phyloP scores from a whole-genome alignment of 2,888 invertebrate species.

The Calephelis perditalis region DNA sequence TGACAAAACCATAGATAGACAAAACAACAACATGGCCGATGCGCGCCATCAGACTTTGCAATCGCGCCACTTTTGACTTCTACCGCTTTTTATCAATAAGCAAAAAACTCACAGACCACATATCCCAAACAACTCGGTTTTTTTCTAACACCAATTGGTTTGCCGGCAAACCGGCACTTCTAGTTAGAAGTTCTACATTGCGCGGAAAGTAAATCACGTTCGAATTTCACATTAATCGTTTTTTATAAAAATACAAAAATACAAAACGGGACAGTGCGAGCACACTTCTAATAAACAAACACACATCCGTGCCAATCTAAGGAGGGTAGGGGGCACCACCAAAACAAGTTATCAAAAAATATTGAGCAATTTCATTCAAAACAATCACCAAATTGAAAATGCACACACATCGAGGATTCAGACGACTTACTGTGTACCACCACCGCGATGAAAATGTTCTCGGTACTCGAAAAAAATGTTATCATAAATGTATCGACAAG shows the following conservation, averaged over 20 bases:
- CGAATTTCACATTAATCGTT: slow-evolving; percentile 69
- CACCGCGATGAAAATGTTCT: neutral
- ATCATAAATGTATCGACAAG: too few relatives aligned
- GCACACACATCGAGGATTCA: slow-evolving; percentile 40
- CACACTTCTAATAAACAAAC: slow-evolving; percentile 44
- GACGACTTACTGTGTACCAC: slow-evolving; percentile 23
- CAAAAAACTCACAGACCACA: slow-evolving; percentile 54
- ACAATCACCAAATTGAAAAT: slow-evolving; percentile 50
- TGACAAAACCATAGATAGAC: slow-evolving; percentile 4
- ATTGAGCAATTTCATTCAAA: slow-evolving; percentile 71
- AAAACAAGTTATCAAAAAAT: slow-evolving; percentile 55
- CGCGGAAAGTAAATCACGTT: slow-evolving; percentile 69
- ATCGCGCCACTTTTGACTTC: slow-evolving; percentile 23
- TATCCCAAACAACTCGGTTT: slow-evolving; percentile 70
- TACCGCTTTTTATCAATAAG: slow-evolving; percentile 24
- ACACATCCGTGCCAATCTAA: slow-evolving; percentile 58
- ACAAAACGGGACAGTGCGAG: slow-evolving; percentile 77
- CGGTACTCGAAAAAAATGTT: slow-evolving; percentile 16
- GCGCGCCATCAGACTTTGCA: neutral
- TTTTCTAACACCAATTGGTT: slow-evolving; percentile 60
- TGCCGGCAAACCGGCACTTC: slow-evolving; percentile 18
- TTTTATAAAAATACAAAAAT: slow-evolving; percentile 78
- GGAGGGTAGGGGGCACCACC: slow-evolving; percentile 57
- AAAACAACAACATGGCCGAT: slow-evolving; percentile 8
- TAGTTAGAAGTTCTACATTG: slow-evolving; percentile 42